Evolutionary conservation across 2,888 invertebrate species (phyloP).

Genomic region (Leptinotarsa tumamoca): DNA sequence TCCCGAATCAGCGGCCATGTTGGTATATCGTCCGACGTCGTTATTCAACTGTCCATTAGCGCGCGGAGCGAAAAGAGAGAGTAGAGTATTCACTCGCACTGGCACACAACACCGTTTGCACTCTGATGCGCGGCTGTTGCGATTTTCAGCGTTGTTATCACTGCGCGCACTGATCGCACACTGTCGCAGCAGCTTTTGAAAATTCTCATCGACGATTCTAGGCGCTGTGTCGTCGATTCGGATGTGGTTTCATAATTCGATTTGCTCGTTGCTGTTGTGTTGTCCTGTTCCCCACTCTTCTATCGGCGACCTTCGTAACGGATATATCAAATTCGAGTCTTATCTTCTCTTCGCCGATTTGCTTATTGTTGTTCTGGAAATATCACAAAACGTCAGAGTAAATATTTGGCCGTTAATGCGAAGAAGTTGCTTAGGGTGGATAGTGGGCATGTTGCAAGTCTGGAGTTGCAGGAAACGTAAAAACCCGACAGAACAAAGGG

Average conservation of each 20-base stretch:
- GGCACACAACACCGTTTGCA: slow-evolving; percentile 39
- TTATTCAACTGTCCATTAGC: slow-evolving; percentile 57
- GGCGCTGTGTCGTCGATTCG: slow-evolving; percentile 48
- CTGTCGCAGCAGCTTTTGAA: slow-evolving; percentile 26
- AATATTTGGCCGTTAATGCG: slow-evolving; percentile 8
- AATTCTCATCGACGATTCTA: slow-evolving; percentile 45
- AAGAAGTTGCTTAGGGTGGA: background rate
- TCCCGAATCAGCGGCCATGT: slow-evolving; percentile 93
- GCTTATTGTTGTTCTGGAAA: slow-evolving; percentile 24
- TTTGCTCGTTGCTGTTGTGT: background rate
- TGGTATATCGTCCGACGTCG: slow-evolving; percentile 59
- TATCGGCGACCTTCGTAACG: slow-evolving; percentile 29
- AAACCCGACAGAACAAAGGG: background rate
- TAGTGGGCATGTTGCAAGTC: too few relatives aligned
- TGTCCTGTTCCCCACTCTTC: slow-evolving; percentile 28
- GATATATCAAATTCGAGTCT: slow-evolving; percentile 18
- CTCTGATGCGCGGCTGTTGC: slow-evolving; percentile 38
- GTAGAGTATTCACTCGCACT: slow-evolving; percentile 28
- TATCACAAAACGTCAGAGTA: background rate
- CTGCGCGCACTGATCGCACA: slow-evolving; percentile 36
- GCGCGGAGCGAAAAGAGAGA: slow-evolving; percentile 46
- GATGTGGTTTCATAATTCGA: slow-evolving; percentile 47
- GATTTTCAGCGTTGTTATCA: slow-evolving; percentile 20
- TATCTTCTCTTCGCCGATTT: slow-evolving; percentile 26
- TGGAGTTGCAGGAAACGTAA: background rate